A percentile compares a stretch with the other conserved stretches of the same genome.
Evolutionary conservation across 2,797 vertebrate genomes (phyloP).

Genomic region (Macrochelys suwanniensis): DNA sequence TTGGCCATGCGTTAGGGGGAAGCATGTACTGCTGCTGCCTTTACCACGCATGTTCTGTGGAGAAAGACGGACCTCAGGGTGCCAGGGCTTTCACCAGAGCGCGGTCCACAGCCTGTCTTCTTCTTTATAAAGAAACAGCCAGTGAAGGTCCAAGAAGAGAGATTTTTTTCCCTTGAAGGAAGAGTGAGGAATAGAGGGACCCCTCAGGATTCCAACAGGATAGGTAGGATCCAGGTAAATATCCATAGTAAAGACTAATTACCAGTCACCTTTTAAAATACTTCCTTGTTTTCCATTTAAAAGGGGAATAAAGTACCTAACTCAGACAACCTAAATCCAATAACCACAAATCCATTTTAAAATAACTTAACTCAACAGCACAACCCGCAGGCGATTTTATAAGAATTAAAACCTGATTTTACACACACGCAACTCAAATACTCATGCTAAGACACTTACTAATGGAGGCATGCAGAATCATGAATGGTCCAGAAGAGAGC

Average conservation of each 20-base stretch:
- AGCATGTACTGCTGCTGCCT: neutral
- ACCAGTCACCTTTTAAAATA: neutral
- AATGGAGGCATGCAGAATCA: neutral
- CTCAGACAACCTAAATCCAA: neutral
- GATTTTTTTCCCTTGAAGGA: neutral
- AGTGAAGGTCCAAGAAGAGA: neutral
- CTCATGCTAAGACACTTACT: neutral
- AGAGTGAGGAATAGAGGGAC: neutral
- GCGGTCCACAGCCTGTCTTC: neutral
- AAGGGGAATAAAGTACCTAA: neutral
- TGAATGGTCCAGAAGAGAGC: neutral
- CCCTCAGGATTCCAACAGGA: neutral
- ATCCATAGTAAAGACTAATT: neutral
- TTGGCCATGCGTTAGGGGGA: neutral
- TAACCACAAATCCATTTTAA: neutral
- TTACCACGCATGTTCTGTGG: neutral
- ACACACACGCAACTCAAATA: neutral
- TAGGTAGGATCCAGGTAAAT: neutral
- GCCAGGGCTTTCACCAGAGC: neutral
- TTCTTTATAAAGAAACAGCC: neutral
- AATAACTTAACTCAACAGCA: neutral
- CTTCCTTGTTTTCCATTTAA: neutral
- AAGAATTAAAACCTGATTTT: neutral
- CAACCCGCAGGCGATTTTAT: neutral
- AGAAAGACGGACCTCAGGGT: neutral